A percentile compares a stretch with the other conserved stretches of the same genome.
Evolutionary conservation across 2,888 invertebrate species (phyloP).

Genomic region (Panzeria rudis): DNA sequence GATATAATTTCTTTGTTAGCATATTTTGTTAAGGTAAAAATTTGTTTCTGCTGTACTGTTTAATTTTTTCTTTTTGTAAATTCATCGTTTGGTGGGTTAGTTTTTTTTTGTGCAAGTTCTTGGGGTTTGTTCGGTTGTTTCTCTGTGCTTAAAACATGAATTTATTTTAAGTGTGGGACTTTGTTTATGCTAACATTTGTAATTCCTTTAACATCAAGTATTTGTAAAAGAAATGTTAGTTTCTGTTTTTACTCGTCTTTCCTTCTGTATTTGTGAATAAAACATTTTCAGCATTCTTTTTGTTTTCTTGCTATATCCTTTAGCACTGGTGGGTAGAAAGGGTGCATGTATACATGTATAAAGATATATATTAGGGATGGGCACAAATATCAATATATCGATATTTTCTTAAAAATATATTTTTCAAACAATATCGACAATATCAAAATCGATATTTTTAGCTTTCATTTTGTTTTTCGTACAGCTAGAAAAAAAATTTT

Average conservation of each 20-base stretch:
- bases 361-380: too few relatives aligned
- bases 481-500: too few relatives aligned
- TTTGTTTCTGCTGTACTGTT: too few relatives aligned
- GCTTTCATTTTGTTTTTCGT: too few relatives aligned
- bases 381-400: too few relatives aligned
- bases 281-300: neutral
- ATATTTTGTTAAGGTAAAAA: slow-evolving; percentile 13
- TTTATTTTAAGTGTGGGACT: slow-evolving; percentile 51
- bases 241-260: neutral
- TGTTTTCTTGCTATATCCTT: too few relatives aligned
- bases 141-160: neutral
- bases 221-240: slow-evolving; percentile 34
- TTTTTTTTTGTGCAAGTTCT: neutral
- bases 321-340: too few relatives aligned
- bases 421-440: too few relatives aligned
- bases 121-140: neutral
- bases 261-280: neutral
- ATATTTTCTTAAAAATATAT: too few relatives aligned
- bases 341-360: too few relatives aligned
- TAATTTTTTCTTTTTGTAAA: neutral
- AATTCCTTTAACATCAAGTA: slow-evolving; percentile 65
- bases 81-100: neutral
- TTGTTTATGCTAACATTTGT: slow-evolving; percentile 66
- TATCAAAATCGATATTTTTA: too few relatives aligned
- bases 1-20: slow-evolving; percentile 49